Evolutionary conservation across 64 coral and sea anemone species (phyloP).

Genomic region (Acropora yongei): DNA sequence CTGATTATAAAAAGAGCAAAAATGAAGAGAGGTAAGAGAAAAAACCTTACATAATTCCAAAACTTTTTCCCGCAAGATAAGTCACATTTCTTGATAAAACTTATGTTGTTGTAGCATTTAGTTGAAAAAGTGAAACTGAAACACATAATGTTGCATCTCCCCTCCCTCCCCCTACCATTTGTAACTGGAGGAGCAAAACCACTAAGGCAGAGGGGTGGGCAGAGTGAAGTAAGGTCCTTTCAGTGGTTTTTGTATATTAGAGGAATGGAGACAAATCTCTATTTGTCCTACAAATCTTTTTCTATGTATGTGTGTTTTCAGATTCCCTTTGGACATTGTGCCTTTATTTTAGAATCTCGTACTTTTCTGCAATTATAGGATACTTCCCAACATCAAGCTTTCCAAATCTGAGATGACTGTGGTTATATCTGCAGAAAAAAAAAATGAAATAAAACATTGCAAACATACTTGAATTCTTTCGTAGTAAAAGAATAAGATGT

Average conservation of each 20-base stretch:
- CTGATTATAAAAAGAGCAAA: conserved; percentile 30
- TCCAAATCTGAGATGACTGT: conserved; percentile 91
- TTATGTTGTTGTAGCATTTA: no score
- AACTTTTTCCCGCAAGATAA: background rate
- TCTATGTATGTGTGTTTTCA: background rate
- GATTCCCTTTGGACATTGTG: background rate
- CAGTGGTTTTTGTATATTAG: no score
- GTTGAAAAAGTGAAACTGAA: no score
- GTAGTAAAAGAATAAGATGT: no score
- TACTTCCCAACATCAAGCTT: conserved; percentile 96
- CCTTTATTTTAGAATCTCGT: background rate
- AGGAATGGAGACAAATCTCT: no score
- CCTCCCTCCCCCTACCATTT: no score
- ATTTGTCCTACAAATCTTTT: no score
- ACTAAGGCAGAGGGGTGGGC: no score
- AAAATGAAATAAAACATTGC: background rate
- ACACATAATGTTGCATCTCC: no score
- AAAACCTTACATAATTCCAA: background rate
- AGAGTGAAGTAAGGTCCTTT: no score
- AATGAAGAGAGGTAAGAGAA: background rate
- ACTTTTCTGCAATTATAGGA: conserved; percentile 90
- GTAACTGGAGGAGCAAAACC: no score
- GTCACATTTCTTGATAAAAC: no score
- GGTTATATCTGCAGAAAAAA: conserved; percentile 69
- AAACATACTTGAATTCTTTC: background rate